phyloP scores from a whole-genome alignment of 2,888 invertebrate genomes.

The Ernsta delagoae region DNA sequence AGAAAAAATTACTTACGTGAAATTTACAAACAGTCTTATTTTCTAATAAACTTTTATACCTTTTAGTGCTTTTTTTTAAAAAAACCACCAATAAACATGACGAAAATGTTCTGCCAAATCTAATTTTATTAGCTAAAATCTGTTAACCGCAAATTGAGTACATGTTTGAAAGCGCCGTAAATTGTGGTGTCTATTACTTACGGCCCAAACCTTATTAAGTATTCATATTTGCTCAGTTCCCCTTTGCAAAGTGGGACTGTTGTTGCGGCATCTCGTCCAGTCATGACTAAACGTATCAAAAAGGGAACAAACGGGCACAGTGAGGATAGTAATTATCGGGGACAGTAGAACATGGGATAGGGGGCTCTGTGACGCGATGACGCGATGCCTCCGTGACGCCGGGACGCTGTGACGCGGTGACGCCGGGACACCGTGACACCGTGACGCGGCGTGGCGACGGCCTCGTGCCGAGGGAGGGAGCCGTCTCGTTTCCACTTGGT shows the following conservation, averaged over 20 bases:
- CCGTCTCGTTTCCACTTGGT: conserved; percentile 78
- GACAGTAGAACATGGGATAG: background rate
- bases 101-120: background rate
- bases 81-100: no score
- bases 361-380: conserved; percentile 5
- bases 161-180: conserved; percentile 23
- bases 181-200: conserved; percentile 36
- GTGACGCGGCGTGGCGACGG: conserved; percentile 39
- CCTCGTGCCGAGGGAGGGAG: conserved; percentile 45
- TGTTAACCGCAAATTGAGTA: conserved; percentile 8
- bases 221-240: conserved; percentile 31
- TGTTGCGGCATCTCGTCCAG: conserved; percentile 62
- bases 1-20: no score
- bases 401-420: conserved; percentile 11
- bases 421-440: conserved; percentile 23
- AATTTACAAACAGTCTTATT: no score
- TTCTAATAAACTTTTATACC: no score
- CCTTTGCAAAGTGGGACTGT: conserved; percentile 45
- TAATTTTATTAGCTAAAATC: background rate
- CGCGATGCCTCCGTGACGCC: conserved; percentile 5
- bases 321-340: conserved; percentile 21
- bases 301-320: conserved; percentile 12
- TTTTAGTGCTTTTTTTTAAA: no score
- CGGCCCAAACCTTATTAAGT: conserved; percentile 25
- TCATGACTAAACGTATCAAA: conserved; percentile 66